Percentiles rank a stretch among this genome's conserved stretches.
Evolutionary conservation across 2,888 invertebrate species (phyloP).

Genomic region (Portevinia maculata): DNA sequence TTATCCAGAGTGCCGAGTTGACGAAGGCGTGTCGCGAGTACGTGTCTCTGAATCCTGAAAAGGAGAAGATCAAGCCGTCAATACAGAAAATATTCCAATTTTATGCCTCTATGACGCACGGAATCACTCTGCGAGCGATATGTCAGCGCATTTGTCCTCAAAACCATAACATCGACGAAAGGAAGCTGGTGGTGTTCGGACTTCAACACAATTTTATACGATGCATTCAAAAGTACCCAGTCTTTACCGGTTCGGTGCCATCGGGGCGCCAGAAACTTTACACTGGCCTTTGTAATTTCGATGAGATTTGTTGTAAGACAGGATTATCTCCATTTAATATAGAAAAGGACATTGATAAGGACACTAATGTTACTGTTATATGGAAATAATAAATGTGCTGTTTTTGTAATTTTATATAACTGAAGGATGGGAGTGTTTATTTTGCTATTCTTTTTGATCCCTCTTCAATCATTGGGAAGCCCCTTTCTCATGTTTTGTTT

Average conservation of each 20-base stretch:
- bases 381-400: conserved; percentile 86
- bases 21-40: conserved; percentile 88
- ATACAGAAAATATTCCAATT: conserved; percentile 83
- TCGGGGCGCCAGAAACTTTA: conserved; percentile 86
- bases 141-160: conserved; percentile 88
- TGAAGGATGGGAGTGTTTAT: no score
- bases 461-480: no score
- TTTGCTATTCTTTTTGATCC: no score
- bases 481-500: no score
- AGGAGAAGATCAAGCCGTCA: conserved; percentile 79
- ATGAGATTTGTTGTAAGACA: conserved; percentile 95
- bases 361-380: conserved; percentile 91
- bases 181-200: conserved; percentile 85
- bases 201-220: conserved; percentile 85
- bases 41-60: conserved; percentile 80
- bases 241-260: conserved; percentile 83
- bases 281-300: conserved; percentile 91
- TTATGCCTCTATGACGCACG: conserved; percentile 88
- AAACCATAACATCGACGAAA: conserved; percentile 82
- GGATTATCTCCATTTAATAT: conserved; percentile 89
- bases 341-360: conserved; percentile 92
- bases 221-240: conserved; percentile 85
- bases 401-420: conserved; percentile 19
- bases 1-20: conserved; percentile 87
- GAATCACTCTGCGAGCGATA: conserved; percentile 88